Evolutionary conservation across 2,888 invertebrate genomes (phyloP).

Genomic region (Metopia argyrocephala): DNA sequence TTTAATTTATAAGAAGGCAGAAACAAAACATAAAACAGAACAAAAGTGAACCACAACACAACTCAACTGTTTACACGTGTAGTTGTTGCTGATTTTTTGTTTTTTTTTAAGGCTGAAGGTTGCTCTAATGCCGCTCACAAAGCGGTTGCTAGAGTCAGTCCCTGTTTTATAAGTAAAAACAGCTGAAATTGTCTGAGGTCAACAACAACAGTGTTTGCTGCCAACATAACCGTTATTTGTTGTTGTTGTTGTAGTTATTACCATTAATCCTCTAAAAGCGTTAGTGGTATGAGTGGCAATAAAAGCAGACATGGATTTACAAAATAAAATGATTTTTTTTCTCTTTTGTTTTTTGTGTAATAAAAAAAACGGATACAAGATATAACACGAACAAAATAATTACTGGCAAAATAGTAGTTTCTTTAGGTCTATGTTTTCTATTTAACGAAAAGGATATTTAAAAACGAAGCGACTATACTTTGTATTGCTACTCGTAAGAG

Average conservation of each 20-base stretch:
- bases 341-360: neutral
- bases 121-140: too few relatives aligned
- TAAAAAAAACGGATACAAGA: conserved; percentile 1
- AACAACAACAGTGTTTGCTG: conserved; percentile 40
- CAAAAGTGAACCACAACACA: conserved; percentile 11
- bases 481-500: neutral
- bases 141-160: neutral
- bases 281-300: neutral
- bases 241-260: neutral
- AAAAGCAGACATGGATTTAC: neutral
- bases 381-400: conserved; percentile 50
- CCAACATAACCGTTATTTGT: neutral
- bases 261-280: too few relatives aligned
- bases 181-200: conserved; percentile 51
- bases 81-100: too few relatives aligned
- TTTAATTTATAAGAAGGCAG: neutral
- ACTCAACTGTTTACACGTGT: conserved; percentile 35
- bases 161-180: neutral
- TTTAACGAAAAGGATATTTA: neutral
- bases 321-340: neutral
- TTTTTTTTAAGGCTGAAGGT: conserved; percentile 41
- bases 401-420: conserved; percentile 23
- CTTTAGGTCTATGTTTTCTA: neutral
- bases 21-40: conserved; percentile 16
- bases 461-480: neutral